Percentiles rank a stretch among this genome's conserved stretches.
Evolutionary conservation across 2,113 vertebrate species (phyloP).

Genomic region (Ciconia boyciana): DNA sequence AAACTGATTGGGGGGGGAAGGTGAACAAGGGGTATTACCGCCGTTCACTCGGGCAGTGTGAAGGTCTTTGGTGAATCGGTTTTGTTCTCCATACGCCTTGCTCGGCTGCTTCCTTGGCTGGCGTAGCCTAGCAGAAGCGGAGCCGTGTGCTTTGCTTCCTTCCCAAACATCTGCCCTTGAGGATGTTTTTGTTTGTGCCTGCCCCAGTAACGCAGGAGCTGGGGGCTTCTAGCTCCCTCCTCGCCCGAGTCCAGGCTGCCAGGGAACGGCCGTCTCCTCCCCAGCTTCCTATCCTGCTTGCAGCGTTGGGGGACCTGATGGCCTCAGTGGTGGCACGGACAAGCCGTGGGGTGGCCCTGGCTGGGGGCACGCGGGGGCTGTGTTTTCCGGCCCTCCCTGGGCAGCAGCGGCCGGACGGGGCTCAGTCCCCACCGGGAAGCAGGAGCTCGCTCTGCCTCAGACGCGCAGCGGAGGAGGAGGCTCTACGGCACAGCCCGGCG

Average conservation of each 20-base stretch:
- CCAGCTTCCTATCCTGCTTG: not conserved
- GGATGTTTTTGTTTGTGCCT: slow-evolving; percentile 10
- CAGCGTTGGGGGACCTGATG: rapidly evolving
- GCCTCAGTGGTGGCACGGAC: not conserved
- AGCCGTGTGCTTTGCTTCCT: not conserved
- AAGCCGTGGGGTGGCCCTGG: not conserved
- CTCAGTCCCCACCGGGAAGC: not conserved
- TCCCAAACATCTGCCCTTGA: not conserved
- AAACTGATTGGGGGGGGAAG: not conserved
- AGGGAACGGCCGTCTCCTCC: not conserved
- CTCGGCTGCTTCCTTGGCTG: not conserved
- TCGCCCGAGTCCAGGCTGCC: rapidly evolving
- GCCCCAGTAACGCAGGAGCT: rapidly evolving
- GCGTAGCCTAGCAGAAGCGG: not conserved
- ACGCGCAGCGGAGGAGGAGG: rapidly evolving
- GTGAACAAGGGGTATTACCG: not conserved
- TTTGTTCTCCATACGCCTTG: not conserved
- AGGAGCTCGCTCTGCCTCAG: not conserved
- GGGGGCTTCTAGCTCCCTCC: not conserved
- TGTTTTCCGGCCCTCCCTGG: not conserved
- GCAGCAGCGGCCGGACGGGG: rapidly evolving
- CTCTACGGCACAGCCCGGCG: rapidly evolving
- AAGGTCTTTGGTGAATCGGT: not conserved
- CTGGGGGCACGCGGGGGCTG: not conserved
- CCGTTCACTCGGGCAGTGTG: rapidly evolving